Evolutionary conservation across 2,113 vertebrate species (phyloP).

Genomic region (Periophthalmus modestus): DNA sequence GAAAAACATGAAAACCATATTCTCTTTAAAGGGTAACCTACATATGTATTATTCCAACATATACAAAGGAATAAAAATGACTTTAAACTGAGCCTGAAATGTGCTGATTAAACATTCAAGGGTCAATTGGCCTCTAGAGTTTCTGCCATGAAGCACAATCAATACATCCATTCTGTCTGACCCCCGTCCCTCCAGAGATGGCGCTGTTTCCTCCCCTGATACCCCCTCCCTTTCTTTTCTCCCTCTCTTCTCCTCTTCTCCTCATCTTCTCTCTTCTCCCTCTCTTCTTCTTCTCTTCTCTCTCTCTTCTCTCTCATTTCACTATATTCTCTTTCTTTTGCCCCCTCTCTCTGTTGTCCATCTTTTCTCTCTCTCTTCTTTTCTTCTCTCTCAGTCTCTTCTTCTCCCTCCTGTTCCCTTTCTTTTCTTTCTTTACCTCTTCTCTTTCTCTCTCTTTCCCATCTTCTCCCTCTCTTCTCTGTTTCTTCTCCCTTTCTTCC

Average conservation of each 20-base stretch:
- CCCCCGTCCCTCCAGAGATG: conserved; percentile 34
- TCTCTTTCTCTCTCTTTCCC: not conserved
- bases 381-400: not conserved
- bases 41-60: not conserved
- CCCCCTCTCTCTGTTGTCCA: conserved; percentile 14
- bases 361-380: conserved; percentile 9
- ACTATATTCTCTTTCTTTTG: not conserved
- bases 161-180: not conserved
- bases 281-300: not conserved
- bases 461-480: not conserved
- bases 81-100: not conserved
- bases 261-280: too few species aligned
- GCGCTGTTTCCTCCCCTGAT: conserved; percentile 39
- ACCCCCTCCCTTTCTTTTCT: not conserved
- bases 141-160: not conserved
- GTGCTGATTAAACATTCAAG: not conserved
- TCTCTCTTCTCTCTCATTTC: not conserved
- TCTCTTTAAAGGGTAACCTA: too few species aligned
- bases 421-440: not conserved
- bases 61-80: not conserved
- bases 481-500: not conserved
- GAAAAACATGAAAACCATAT: too few species aligned
- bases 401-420: not conserved
- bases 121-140: not conserved
- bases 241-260: not conserved